These are phyloP conservation scores for Campylomormyrus numenius DNA, from an alignment of 2,113 vertebrate genomes.

Conservation along the genomic window DNA sequence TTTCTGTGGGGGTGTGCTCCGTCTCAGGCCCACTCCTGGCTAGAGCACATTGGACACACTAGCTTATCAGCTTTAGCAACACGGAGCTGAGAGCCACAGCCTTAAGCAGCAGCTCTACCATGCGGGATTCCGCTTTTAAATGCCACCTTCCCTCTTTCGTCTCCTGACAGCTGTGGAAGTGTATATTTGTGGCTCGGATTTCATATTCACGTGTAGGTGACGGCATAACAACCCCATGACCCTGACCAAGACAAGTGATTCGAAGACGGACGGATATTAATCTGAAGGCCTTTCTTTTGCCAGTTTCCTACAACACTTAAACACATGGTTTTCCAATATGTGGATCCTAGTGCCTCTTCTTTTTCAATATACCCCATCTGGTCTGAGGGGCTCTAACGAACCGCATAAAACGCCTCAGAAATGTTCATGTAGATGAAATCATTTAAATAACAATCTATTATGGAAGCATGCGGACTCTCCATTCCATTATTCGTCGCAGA, in stretches of 20 bases:
- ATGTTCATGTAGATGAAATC: not conserved
- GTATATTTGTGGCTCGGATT: not conserved
- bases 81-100: not conserved
- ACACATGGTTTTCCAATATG: not conserved
- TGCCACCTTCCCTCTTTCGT: not conserved
- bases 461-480: not conserved
- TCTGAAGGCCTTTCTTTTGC: not conserved
- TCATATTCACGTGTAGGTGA: not conserved
- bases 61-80: constrained; percentile 12
- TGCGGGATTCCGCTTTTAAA: not conserved
- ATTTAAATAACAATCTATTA: not conserved
- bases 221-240: not conserved
- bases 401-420: not conserved
- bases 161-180: not conserved
- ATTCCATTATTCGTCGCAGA: not conserved
- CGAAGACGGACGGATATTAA: not conserved
- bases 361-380: not conserved
- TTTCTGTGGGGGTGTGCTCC: not conserved
- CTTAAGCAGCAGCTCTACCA: not conserved
- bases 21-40: not conserved
- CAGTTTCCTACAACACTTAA: not conserved
- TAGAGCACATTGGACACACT: constrained; percentile 20
- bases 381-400: not conserved
- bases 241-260: not conserved
- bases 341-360: not conserved